A percentile compares a stretch with the other conserved stretches of the same genome.
Evolutionary conservation across 2,797 vertebrate species (phyloP).

Genomic region (Enteromius paludinosus): DNA sequence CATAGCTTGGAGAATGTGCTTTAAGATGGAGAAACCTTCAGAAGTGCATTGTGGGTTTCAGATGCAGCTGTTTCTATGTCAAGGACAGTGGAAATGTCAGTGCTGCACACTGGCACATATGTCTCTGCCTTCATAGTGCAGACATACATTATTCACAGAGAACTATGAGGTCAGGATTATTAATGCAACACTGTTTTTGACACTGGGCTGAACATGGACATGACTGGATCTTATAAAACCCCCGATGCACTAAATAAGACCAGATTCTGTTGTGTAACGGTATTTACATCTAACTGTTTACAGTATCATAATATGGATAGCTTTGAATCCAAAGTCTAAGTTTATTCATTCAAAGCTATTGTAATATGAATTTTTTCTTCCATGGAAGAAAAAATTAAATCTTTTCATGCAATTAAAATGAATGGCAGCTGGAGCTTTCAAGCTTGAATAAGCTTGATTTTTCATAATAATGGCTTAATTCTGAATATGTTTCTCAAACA

Average conservation of each 20-base stretch:
- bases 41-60: slow-evolving; percentile 2
- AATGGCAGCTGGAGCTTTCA: slow-evolving; percentile 2
- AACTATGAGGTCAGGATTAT: slow-evolving; percentile 62
- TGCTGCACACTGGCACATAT: slow-evolving; percentile 57
- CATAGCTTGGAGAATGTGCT: neutral
- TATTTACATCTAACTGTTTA: neutral
- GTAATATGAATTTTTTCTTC: neutral
- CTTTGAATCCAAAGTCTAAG: neutral
- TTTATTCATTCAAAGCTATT: neutral
- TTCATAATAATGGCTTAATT: slow-evolving; percentile 6
- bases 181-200: slow-evolving; percentile 60
- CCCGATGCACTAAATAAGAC: neutral
- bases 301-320: neutral
- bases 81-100: slow-evolving; percentile 59
- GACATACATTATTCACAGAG: slow-evolving; percentile 66
- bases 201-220: neutral
- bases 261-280: neutral
- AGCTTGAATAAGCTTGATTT: slow-evolving; percentile 1
- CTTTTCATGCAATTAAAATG: slow-evolving; percentile 2
- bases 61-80: slow-evolving; percentile 49
- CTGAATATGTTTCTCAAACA: slow-evolving; percentile 18
- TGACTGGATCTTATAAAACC: neutral
- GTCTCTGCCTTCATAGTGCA: slow-evolving; percentile 50
- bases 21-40: neutral
- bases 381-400: neutral